Evolutionary conservation across 1,140 invertebrate genomes (phyloP).

Genomic region (Cyphomyrmex costatus): DNA sequence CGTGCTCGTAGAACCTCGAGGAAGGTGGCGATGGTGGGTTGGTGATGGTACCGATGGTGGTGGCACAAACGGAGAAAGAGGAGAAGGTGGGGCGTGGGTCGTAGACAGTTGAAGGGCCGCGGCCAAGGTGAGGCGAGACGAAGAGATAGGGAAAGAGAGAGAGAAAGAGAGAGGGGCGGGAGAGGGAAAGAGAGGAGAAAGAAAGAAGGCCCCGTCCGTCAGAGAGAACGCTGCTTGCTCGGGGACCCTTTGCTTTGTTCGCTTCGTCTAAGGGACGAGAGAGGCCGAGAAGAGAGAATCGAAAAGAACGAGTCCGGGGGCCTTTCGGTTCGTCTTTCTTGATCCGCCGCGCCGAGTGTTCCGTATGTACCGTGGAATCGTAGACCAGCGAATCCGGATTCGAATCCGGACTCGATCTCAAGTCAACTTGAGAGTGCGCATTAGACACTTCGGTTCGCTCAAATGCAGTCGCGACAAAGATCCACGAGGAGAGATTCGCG

Average conservation of each 20-base stretch:
- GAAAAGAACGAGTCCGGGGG: slow-evolving; percentile 39
- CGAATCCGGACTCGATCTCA: neutral
- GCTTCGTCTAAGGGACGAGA: slow-evolving; percentile 69
- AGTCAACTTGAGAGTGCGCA: neutral
- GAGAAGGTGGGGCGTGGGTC: slow-evolving; percentile 81
- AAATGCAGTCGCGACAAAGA: neutral
- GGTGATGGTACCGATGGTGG: slow-evolving; percentile 66
- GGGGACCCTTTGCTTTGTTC: slow-evolving; percentile 78
- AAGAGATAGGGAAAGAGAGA: slow-evolving; percentile 59
- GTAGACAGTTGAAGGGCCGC: slow-evolving; percentile 85
- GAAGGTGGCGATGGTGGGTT: slow-evolving; percentile 71
- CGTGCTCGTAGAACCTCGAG: slow-evolving; percentile 59
- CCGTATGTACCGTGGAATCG: slow-evolving; percentile 53
- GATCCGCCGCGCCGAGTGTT: slow-evolving; percentile 16
- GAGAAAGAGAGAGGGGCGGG: slow-evolving; percentile 31
- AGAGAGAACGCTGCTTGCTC: slow-evolving; percentile 63
- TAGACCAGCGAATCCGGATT: slow-evolving; percentile 12
- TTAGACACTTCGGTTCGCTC: neutral
- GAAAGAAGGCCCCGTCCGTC: slow-evolving; percentile 63
- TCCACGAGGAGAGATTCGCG: neutral
- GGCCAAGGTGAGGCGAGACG: slow-evolving; percentile 82
- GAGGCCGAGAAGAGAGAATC: slow-evolving; percentile 60
- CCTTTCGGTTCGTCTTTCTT: slow-evolving; percentile 44
- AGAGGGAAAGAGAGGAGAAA: slow-evolving; percentile 50
- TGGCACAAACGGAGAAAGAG: slow-evolving; percentile 70